Percentiles rank a stretch among this genome's conserved stretches.
These are phyloP conservation scores for Syncerus caffer DNA, from an alignment of 2,797 vertebrate genomes.

Conservation along the genomic window DNA sequence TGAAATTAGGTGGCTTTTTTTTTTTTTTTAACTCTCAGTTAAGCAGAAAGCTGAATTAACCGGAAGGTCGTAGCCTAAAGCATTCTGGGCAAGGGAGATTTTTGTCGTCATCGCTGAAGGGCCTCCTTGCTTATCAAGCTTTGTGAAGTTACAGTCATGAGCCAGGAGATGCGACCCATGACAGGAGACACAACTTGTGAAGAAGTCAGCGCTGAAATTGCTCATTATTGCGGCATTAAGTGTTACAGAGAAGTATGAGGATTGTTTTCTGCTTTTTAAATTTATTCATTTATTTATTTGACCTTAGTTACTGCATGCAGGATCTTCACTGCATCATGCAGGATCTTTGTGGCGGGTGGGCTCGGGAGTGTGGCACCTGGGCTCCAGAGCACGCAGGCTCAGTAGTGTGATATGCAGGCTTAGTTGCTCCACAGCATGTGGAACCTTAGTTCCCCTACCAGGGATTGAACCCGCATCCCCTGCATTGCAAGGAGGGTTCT, in stretches of 20 bases:
- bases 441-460: background rate
- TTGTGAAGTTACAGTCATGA: background rate
- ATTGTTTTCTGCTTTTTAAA: background rate
- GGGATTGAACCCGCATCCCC: background rate
- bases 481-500: background rate
- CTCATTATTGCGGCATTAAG: rapidly evolving
- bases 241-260: background rate
- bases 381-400: background rate
- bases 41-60: background rate
- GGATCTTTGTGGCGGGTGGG: rapidly evolving
- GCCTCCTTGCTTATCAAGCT: background rate
- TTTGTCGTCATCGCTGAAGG: background rate
- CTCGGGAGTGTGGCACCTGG: background rate
- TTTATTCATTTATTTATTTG: background rate
- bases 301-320: background rate
- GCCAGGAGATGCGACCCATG: background rate
- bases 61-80: background rate
- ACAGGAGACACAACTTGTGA: background rate
- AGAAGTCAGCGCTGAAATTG: background rate
- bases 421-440: background rate
- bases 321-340: background rate
- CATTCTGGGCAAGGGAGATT: background rate
- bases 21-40: background rate
- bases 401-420: background rate
- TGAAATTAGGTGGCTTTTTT: background rate